These are phyloP conservation scores for Epinephelus awoara DNA, from an alignment of 2,797 vertebrate genomes.

Conservation along the genomic window DNA sequence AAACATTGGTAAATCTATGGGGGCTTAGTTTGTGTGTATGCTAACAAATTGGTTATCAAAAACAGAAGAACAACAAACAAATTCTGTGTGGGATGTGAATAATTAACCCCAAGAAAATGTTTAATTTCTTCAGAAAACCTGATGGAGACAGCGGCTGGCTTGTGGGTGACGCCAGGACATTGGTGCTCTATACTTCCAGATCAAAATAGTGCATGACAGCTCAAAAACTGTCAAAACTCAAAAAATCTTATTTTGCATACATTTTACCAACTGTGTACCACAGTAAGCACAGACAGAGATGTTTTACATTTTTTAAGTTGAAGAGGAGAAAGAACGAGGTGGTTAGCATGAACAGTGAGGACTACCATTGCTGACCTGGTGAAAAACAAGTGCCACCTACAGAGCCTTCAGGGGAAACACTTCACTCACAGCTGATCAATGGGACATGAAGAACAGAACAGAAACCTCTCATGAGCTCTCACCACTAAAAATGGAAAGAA, in stretches of 20 bases:
- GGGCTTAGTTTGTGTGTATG: background rate
- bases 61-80: background rate
- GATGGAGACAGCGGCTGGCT: background rate
- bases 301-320: background rate
- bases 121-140: background rate
- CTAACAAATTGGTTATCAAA: background rate
- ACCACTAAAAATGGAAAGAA: slow-evolving; percentile 9
- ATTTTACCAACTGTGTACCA: background rate
- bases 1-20: background rate
- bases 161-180: too few species aligned
- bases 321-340: background rate
- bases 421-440: slow-evolving; percentile 26
- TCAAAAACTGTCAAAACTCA: background rate
- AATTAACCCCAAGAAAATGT: background rate
- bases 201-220: background rate
- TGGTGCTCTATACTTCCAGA: background rate
- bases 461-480: background rate
- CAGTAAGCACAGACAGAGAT: background rate
- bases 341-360: background rate
- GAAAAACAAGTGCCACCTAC: background rate
- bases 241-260: background rate
- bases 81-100: background rate
- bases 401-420: background rate
- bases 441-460: background rate
- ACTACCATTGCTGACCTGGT: background rate